These are phyloP conservation scores for Drosophila arawakana DNA, from an alignment of 1,140 invertebrate species.

Conservation along the genomic window DNA sequence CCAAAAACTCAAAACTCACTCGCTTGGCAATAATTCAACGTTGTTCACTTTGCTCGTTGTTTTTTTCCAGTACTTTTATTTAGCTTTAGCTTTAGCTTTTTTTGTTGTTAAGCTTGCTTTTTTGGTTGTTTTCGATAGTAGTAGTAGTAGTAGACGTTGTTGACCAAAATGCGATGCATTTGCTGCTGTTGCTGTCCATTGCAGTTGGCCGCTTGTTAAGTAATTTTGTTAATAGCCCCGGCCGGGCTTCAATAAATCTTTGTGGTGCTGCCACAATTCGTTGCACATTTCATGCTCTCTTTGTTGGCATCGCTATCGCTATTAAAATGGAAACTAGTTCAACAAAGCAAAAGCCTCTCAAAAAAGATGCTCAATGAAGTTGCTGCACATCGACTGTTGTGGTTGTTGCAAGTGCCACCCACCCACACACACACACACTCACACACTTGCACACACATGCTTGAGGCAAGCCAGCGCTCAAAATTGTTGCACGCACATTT, in stretches of 20 bases:
- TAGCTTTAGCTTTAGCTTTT: not conserved
- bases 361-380: conserved; percentile 74
- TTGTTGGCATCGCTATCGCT: conserved; percentile 62
- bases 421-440: conserved; percentile 21
- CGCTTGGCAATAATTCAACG: conserved; percentile 73
- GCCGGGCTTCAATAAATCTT: conserved; percentile 73
- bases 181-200: conserved; percentile 35
- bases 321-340: conserved; percentile 79
- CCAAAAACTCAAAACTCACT: conserved; percentile 63
- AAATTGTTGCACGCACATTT: conserved; percentile 72
- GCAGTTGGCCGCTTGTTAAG: conserved; percentile 76
- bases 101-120: conserved; percentile 23
- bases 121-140: conserved; percentile 27
- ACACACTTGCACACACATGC: no score
- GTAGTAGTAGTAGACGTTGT: conserved; percentile 20
- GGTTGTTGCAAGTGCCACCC: conserved; percentile 31
- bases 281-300: conserved; percentile 82
- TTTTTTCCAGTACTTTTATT: conserved; percentile 15
- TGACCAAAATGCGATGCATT: conserved; percentile 47
- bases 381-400: conserved; percentile 50
- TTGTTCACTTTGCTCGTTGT: conserved; percentile 38
- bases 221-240: conserved; percentile 80
- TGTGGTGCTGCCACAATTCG: conserved; percentile 76
- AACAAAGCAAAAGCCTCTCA: conserved; percentile 41
- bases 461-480: conserved; percentile 24